A percentile compares a stretch with the other conserved stretches of the same genome.
These are phyloP conservation scores for Hyla sarda DNA, from an alignment of 2,113 vertebrate species.

Conservation along the genomic window DNA sequence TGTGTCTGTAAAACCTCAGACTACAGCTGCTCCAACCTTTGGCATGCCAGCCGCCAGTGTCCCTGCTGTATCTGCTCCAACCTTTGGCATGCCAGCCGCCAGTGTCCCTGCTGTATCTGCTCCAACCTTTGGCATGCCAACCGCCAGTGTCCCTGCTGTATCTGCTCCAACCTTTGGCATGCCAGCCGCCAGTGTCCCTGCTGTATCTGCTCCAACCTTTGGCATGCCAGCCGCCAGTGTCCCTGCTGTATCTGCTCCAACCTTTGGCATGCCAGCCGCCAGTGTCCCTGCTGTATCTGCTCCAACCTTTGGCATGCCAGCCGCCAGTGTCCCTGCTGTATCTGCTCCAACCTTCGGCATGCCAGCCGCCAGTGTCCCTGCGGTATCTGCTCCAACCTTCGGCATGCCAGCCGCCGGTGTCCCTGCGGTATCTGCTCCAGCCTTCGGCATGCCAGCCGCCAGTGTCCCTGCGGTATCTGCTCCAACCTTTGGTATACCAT, in stretches of 20 bases:
- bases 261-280: slow-evolving; percentile 60
- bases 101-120: background rate
- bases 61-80: slow-evolving; percentile 45
- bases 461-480: slow-evolving; percentile 54
- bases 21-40: slow-evolving; percentile 47
- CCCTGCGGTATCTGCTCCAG: slow-evolving; percentile 61
- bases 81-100: background rate
- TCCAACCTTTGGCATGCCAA: no score
- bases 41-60: slow-evolving; percentile 58
- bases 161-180: slow-evolving; percentile 55
- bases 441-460: slow-evolving; percentile 56
- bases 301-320: slow-evolving; percentile 56
- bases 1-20: slow-evolving; percentile 57
- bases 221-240: background rate
- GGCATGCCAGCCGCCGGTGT: slow-evolving; percentile 60
- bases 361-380: background rate
- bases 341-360: slow-evolving; percentile 23
- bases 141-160: background rate
- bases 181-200: slow-evolving; percentile 66
- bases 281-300: slow-evolving; percentile 66
- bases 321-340: slow-evolving; percentile 71
- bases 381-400: slow-evolving; percentile 53
- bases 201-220: slow-evolving; percentile 64
- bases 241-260: slow-evolving; percentile 46
- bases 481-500: slow-evolving; percentile 54